A percentile compares a stretch with the other conserved stretches of the same genome.
phyloP scores from a whole-genome alignment of 2,888 invertebrate species.

The Mesorhabditis spiculigera region DNA sequence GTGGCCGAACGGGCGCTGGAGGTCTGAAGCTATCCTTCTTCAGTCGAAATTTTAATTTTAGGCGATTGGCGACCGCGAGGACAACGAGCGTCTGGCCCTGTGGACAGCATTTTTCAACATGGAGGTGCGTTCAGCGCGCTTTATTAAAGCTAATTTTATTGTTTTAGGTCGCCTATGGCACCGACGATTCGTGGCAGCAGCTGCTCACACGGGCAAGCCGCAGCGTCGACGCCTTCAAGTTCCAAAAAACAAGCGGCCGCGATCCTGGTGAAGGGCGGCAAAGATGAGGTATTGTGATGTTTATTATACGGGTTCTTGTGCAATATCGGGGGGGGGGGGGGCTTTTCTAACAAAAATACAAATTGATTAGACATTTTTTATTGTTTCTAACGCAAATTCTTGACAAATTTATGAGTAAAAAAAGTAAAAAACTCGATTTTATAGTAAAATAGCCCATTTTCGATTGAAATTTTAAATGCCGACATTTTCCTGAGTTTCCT shows the following conservation, averaged over 20 bases:
- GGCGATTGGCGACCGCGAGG: conserved; percentile 33
- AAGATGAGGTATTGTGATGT: conserved; percentile 63
- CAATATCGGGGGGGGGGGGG: no score
- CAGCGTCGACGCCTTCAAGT: conserved; percentile 75
- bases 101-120: conserved; percentile 86
- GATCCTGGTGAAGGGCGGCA: conserved; percentile 68
- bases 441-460: no score
- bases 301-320: no score
- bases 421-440: no score
- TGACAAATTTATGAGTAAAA: no score
- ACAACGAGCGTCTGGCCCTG: conserved; percentile 78
- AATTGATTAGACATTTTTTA: no score
- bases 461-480: no score
- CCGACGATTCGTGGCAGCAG: conserved; percentile 23
- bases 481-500: no score
- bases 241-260: conserved; percentile 76
- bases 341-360: no score
- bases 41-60: neutral
- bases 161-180: conserved; percentile 18
- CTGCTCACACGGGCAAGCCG: conserved; percentile 73
- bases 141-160: neutral
- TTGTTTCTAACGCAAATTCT: no score
- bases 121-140: conserved; percentile 66
- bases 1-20: conserved; percentile 77
- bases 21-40: neutral